Evolutionary conservation across 1,140 invertebrate species (phyloP), one percentile per base, ranked within the genome.

Genomic region (Rhopalosiphum padi): DNA sequence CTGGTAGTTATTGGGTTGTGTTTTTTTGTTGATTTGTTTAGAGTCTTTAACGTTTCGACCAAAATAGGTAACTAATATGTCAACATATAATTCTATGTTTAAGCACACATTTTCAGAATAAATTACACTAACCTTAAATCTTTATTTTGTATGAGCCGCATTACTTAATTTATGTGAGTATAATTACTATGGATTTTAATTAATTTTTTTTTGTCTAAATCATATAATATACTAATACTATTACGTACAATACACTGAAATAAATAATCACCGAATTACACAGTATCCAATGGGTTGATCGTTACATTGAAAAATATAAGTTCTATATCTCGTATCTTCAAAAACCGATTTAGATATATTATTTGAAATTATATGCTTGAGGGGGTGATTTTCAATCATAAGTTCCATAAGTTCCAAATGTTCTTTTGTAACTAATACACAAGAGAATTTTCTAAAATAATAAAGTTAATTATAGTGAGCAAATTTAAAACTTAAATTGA

Each of bases 321-420:
- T 53, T 93, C n/a, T 93, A 68, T 85, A 93, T 53, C 23, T 83
- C 5, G 46, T 85, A 48, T 93, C 77, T 41, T 93, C 77, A 25
- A 85, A 85, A 93, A 93, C 48, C 21, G 91, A 83, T 86, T 93
- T 93, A 11, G 68, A 93, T 46, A 93, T 43, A 43, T 93, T 93
- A 53, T 93, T 53, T 30, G 48, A 93, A 30, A 93, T 43, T 3
- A 55, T 7, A 7, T 51, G 15, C 2, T 86, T 55, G 4, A 85
- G 21, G 0, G 91, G 51, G 6, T 93, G 77, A 21, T 86, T 55
- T 41, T 86, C n/a, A 2, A 93, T 93, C 48, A 93, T 55, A 8
- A 30, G 11, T 53, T 93, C 82, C 35, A 55, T 41, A 2, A 53
- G 85, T 82, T 85, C 82, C 35, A 93, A 85, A 93, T 93, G 46